Percentiles rank a stretch among this genome's conserved stretches.
Evolutionary conservation across 2,113 vertebrate species (phyloP).

Genomic region (Trichomycterus rosablanca): DNA sequence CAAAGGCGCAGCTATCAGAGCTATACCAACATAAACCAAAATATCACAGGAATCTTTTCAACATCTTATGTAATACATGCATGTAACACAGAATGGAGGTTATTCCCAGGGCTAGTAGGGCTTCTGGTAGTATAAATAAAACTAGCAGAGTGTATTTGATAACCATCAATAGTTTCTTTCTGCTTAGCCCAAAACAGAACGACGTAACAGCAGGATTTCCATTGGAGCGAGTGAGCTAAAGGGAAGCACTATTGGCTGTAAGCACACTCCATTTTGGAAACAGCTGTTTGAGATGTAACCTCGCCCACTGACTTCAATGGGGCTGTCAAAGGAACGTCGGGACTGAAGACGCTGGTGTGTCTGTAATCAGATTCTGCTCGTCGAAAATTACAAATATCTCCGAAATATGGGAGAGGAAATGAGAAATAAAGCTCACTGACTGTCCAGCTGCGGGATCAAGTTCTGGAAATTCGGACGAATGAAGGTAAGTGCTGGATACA

Average conservation of each 20-base stretch:
- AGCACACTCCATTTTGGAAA: constrained; percentile 75
- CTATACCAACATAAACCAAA: too few species aligned
- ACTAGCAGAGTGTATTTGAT: too few species aligned
- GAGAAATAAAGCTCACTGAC: constrained; percentile 52
- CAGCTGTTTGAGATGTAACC: constrained; percentile 68
- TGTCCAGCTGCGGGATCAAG: constrained; percentile 58
- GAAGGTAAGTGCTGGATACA: constrained; percentile 61
- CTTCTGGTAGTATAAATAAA: too few species aligned
- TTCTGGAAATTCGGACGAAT: constrained; percentile 59
- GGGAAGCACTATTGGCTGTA: constrained; percentile 58
- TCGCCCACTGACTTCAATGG: constrained; percentile 49
- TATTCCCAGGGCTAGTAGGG: too few species aligned
- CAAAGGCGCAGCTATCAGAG: too few species aligned
- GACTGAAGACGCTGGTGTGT: neutral
- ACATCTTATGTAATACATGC: too few species aligned
- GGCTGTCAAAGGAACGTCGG: constrained; percentile 39
- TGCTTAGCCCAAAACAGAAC: neutral
- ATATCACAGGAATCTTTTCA: too few species aligned
- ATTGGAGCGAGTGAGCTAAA: constrained; percentile 45
- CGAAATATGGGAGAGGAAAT: constrained; percentile 24
- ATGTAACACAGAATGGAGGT: too few species aligned
- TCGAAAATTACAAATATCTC: neutral
- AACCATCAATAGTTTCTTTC: too few species aligned
- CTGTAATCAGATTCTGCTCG: neutral
- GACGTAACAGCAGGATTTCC: constrained; percentile 8